A percentile compares a stretch with the other conserved stretches of the same genome.
phyloP scores from a whole-genome alignment of 1,140 invertebrate genomes.

The Leptinotarsa lineolata region DNA sequence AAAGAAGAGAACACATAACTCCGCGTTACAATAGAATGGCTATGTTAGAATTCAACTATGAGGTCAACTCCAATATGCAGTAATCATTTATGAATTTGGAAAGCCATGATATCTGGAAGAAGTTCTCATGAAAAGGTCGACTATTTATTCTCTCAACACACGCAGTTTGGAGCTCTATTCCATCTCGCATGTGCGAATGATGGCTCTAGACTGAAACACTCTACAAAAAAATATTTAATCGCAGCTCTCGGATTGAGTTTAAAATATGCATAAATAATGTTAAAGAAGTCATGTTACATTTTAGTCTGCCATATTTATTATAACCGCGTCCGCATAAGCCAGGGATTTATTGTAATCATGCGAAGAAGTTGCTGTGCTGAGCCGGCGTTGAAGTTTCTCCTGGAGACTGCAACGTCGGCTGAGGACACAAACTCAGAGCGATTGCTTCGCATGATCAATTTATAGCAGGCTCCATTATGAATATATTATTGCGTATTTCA shows the following conservation, averaged over 20 bases:
- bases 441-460: slow-evolving; percentile 13
- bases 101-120: too few species aligned
- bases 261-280: slow-evolving; percentile 47
- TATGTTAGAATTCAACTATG: too few species aligned
- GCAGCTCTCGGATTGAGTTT: slow-evolving; percentile 36
- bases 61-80: too few species aligned
- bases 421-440: slow-evolving; percentile 23
- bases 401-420: slow-evolving; percentile 10
- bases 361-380: slow-evolving; percentile 31
- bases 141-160: too few species aligned
- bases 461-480: slow-evolving; percentile 33
- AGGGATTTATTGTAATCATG: slow-evolving; percentile 46
- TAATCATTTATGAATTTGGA: too few species aligned
- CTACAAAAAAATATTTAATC: slow-evolving; percentile 33
- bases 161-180: too few species aligned
- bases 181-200: too few species aligned
- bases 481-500: slow-evolving; percentile 48
- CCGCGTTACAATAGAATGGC: too few species aligned
- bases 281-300: slow-evolving; percentile 48
- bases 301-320: slow-evolving; percentile 47
- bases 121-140: too few species aligned
- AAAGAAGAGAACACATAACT: too few species aligned
- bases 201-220: too few species aligned
- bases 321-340: slow-evolving; percentile 40
- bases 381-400: slow-evolving; percentile 27